Evolutionary conservation across 2,888 invertebrate species (phyloP).

Genomic region (Masnerella sp.): DNA sequence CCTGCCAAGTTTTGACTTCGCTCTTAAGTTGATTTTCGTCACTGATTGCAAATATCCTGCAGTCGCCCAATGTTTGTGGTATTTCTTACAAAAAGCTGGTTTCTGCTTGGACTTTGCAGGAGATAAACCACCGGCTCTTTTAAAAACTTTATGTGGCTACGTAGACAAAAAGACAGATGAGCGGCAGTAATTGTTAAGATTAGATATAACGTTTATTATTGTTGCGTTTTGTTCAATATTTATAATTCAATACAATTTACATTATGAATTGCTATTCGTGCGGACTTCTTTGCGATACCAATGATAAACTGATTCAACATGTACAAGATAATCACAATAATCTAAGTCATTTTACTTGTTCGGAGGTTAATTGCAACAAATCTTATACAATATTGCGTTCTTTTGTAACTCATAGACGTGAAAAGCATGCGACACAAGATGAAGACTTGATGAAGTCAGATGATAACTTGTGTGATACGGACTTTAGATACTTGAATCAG

Average conservation of each 20-base stretch:
- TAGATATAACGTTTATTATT: background rate
- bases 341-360: conserved; percentile 12
- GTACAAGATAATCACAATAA: background rate
- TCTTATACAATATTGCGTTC: conserved; percentile 21
- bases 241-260: background rate
- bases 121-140: conserved; percentile 9
- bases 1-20: conserved; percentile 33
- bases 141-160: conserved; percentile 14
- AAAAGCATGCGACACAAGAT: background rate
- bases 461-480: background rate
- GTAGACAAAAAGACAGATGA: conserved; percentile 6
- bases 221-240: background rate
- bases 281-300: background rate
- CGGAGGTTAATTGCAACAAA: conserved; percentile 17
- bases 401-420: conserved; percentile 17
- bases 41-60: conserved; percentile 23
- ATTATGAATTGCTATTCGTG: conserved; percentile 14
- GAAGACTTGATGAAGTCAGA: background rate
- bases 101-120: conserved; percentile 11
- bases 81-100: conserved; percentile 41
- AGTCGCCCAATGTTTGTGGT: conserved; percentile 20
- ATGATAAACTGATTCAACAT: background rate
- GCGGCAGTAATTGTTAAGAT: background rate
- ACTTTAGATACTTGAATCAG: too few species aligned
- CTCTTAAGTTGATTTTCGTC: background rate